These are phyloP conservation scores for Heterocephalus glaber DNA, from an alignment of 2,113 vertebrate species.

Conservation along the genomic window DNA sequence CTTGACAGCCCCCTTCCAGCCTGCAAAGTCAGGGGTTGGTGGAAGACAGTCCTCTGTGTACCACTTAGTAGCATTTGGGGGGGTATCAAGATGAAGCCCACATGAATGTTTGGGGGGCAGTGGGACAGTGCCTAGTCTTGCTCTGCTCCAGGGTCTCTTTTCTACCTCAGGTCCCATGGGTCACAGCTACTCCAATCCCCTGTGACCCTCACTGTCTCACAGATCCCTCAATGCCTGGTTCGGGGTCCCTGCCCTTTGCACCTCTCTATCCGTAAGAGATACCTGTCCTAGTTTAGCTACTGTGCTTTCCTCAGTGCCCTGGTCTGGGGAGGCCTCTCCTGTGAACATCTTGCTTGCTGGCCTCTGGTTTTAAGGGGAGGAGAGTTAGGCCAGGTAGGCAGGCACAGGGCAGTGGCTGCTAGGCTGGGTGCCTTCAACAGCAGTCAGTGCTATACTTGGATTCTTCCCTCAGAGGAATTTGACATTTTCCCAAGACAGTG, in stretches of 20 bases:
- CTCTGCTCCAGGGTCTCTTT: not conserved
- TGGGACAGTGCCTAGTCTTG: not conserved
- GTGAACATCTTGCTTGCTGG: not conserved
- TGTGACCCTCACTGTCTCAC: not conserved
- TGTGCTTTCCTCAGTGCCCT: not conserved
- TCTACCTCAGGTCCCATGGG: not conserved
- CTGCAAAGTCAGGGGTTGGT: not conserved
- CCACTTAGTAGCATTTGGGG: not conserved
- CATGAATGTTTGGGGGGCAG: not conserved
- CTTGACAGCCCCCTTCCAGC: not conserved
- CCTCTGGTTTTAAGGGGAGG: not conserved
- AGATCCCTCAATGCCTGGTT: not conserved
- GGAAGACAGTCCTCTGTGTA: not conserved
- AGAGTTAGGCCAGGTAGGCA: not conserved
- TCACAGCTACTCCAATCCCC: not conserved
- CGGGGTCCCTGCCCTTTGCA: not conserved
- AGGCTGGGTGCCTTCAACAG: not conserved
- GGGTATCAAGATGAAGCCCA: not conserved
- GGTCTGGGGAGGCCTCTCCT: not conserved
- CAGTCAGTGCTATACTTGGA: not conserved
- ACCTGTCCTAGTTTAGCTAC: not conserved
- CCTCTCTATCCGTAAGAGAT: not conserved
- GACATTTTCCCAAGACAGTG: not conserved
- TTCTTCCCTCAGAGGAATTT: not conserved
- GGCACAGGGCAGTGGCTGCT: not conserved